A percentile compares a stretch with the other conserved stretches of the same genome.
phyloP scores from a whole-genome alignment of 2,888 invertebrate species.

The Imbricaverruca yamaguchii region DNA sequence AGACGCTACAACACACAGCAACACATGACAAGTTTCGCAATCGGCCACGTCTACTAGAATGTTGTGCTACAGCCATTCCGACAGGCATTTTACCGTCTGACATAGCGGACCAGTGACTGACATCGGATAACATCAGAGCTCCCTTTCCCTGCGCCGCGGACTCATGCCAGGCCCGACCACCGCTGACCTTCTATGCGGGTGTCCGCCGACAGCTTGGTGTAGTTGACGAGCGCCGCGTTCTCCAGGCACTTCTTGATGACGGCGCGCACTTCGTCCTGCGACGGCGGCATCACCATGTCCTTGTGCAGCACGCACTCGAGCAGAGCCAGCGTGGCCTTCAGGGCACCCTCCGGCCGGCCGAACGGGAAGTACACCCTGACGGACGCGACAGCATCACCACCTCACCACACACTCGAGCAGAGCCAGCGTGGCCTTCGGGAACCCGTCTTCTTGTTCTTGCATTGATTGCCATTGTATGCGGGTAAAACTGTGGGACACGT shows the following conservation, averaged over 20 bases:
- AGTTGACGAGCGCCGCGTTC: constrained; percentile 95
- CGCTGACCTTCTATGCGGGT: constrained; percentile 90
- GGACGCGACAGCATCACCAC: constrained; percentile 82
- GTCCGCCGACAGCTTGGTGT: constrained; percentile 88
- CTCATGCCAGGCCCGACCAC: too few species aligned
- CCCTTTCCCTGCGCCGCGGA: too few species aligned
- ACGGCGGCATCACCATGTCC: constrained; percentile 94
- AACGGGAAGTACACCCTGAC: constrained; percentile 93
- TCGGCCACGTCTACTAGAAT: too few species aligned
- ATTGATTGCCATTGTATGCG: too few species aligned
- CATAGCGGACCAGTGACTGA: too few species aligned
- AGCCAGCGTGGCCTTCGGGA: constrained; percentile 91
- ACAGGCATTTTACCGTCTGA: too few species aligned
- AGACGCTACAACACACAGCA: too few species aligned
- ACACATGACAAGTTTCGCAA: too few species aligned
- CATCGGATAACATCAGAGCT: too few species aligned
- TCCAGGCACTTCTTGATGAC: constrained; percentile 97
- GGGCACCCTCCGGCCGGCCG: constrained; percentile 94
- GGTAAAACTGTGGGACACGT: too few species aligned
- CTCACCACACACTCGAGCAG: constrained; percentile 93
- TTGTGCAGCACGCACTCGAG: constrained; percentile 97
- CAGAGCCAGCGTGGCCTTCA: constrained; percentile 92
- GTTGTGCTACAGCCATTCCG: too few species aligned
- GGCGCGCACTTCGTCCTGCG: constrained; percentile 85
- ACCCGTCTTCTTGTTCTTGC: constrained; percentile 44